A percentile compares a stretch with the other conserved stretches of the same genome.
phyloP scores from a whole-genome alignment of 2,797 vertebrate genomes.

The Pteronotus mesoamericanus region DNA sequence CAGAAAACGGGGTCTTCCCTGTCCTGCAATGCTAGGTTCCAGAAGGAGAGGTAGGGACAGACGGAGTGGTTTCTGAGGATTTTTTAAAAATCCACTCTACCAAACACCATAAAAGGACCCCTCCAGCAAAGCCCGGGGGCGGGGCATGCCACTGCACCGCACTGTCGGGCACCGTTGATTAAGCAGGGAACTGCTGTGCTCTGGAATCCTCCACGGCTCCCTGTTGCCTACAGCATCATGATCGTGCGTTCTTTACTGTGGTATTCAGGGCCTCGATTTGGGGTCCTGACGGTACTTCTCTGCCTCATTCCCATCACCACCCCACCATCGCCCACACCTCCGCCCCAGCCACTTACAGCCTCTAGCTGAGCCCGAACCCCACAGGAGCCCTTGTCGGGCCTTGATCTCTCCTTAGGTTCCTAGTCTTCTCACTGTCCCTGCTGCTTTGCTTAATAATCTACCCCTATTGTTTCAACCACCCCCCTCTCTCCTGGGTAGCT shows the following conservation, averaged over 20 bases:
- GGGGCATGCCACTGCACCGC: fast-evolving
- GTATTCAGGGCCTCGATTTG: background rate
- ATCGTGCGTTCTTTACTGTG: background rate
- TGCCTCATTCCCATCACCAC: background rate
- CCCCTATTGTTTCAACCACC: background rate
- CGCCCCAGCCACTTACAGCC: background rate
- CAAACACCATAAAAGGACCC: background rate
- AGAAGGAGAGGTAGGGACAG: background rate
- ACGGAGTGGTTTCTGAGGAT: background rate
- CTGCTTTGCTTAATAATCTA: background rate
- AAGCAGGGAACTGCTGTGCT: background rate
- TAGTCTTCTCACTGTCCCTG: background rate
- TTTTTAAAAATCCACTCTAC: background rate
- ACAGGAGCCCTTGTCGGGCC: background rate
- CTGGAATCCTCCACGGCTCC: background rate
- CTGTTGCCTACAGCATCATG: fast-evolving
- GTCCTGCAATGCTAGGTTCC: fast-evolving
- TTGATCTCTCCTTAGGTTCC: background rate
- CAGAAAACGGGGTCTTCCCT: background rate
- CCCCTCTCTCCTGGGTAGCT: background rate
- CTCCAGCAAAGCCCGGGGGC: background rate
- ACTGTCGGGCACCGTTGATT: too few species aligned
- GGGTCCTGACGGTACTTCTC: background rate
- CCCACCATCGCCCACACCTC: background rate
- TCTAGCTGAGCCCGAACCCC: too few species aligned